These are phyloP conservation scores for Troglohyphantes excavatus DNA, from an alignment of 2,888 invertebrate species.

Conservation along the genomic window DNA sequence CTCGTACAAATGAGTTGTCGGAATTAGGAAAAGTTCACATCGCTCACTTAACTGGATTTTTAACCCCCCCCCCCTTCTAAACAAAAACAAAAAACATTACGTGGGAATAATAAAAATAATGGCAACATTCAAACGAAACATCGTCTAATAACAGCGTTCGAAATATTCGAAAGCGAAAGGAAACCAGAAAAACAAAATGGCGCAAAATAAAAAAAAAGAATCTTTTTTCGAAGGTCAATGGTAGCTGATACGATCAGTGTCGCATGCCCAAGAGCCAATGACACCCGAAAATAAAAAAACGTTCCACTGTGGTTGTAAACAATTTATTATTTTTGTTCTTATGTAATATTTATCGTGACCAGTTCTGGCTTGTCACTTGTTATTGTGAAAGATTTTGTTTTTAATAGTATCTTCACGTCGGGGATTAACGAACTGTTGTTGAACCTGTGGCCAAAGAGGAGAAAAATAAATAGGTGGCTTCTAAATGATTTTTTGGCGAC, in stretches of 20 bases:
- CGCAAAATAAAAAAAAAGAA: conserved; percentile 27
- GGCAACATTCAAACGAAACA: too few species aligned
- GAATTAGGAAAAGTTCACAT: background rate
- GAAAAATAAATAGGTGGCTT: conserved; percentile 6
- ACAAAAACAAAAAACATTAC: background rate
- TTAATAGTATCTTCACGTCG: conserved; percentile 45
- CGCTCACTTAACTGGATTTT: background rate
- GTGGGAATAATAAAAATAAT: background rate
- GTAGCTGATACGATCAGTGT: conserved; percentile 56
- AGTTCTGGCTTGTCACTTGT: conserved; percentile 36
- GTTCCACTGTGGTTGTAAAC: conserved; percentile 42
- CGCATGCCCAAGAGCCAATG: conserved; percentile 34
- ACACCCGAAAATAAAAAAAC: conserved; percentile 33
- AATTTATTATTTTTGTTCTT: conserved; percentile 43
- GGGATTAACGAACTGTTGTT: conserved; percentile 50
- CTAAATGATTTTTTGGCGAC: conserved; percentile 26
- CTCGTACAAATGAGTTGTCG: background rate
- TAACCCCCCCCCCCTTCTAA: background rate
- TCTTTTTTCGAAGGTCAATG: conserved; percentile 38
- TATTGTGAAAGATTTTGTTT: conserved; percentile 38
- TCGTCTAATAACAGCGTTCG: background rate
- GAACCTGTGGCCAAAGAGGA: conserved; percentile 15
- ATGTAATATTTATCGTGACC: conserved; percentile 54
- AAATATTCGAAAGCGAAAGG: background rate
- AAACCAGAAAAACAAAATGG: conserved; percentile 5